Conservation (phyloP, 37 sponge, comb jelly and placozoan genomes). For the Theonella swinhoei region DNA sequence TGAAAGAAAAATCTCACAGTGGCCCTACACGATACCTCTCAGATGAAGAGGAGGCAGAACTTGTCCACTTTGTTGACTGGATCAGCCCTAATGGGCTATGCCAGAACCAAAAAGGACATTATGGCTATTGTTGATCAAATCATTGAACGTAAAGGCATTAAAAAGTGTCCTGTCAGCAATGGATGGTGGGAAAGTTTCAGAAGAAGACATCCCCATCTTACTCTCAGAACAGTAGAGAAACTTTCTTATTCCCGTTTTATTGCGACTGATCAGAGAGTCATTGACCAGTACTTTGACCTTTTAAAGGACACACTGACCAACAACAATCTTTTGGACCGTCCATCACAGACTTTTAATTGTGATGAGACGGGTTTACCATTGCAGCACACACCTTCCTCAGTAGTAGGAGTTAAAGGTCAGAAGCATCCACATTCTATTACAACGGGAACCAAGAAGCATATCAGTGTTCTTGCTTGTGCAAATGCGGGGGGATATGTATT, state of each 20-base stretch:
- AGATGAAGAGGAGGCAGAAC: conserved; percentile 46
- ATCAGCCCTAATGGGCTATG: conserved; percentile 55
- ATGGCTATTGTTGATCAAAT: conserved; percentile 21
- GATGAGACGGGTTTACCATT: conserved; percentile 47
- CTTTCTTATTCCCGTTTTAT: conserved; percentile 24
- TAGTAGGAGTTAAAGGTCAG: not conserved
- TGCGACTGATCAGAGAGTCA: conserved; percentile 3
- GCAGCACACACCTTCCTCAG: not conserved
- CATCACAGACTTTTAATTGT: conserved; percentile 37
- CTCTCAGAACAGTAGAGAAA: conserved; percentile 5
- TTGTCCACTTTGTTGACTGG: conserved; percentile 21
- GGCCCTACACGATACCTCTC: conserved; percentile 19
- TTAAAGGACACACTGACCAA: conserved; percentile 20
- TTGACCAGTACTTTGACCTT: conserved; percentile 7
- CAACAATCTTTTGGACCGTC: conserved; percentile 41
- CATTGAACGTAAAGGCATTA: conserved; percentile 8
- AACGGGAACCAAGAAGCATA: conserved; percentile 36
- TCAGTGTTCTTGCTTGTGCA: conserved; percentile 41
- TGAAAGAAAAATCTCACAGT: not conserved
- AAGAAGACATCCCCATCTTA: conserved; percentile 35
- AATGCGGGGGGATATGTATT: conserved; percentile 41
- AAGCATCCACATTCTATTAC: conserved; percentile 20
- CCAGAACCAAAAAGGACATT: conserved; percentile 29
- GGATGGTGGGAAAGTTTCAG: conserved; percentile 54
- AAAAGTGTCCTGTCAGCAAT: conserved; percentile 10